Evolutionary conservation across 2,797 vertebrate species (phyloP), one percentile per base, ranked within the genome.

Genomic region (Corythornis leucogaster): DNA sequence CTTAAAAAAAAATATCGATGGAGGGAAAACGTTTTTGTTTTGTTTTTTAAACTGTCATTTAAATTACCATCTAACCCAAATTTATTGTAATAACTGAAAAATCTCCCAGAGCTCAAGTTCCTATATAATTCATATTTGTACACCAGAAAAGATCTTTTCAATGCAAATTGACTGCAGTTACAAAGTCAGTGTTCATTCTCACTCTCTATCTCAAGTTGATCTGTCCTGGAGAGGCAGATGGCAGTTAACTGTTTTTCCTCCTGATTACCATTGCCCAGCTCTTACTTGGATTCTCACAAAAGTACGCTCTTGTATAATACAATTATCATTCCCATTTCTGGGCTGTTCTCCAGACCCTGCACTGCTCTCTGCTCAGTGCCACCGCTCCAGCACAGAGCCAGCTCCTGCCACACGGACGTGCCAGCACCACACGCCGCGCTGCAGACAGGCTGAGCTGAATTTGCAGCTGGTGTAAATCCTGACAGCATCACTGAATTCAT

Each of bases 221-320:
- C 53, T 43, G 50, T 54, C 55, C 74, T 28, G 57, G 16, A 48
- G 26, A 81, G 59, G 85, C 90, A 92, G 80, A 82, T 22, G 85
- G 62, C 51, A 31, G 35, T n/a, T 73, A 38, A 64, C 76, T 43
- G 0, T 31, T 90, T 58, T 48, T 43, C 43, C 75, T 76, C 50
- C 77, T 2, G 0, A 3, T 22, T 50, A 26, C 67, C 3, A 0
- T 3, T 26, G 20, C 79, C 50, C 81, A 73, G 80, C 58, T 83
- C 66, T 40, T 11, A 2, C 73, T 26, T 1, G 67, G 68, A 17
- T 50, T 31, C 62, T 51, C 59, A 59, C 67, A 79, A 8, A 67
- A 66, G 85, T 31, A 9, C 50, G 0, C 67, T 40, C 83, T 6
- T 5, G 69, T 50, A 11, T 3, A 30, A 63, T 2, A 17, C 68